Conservation (phyloP, 1,140 invertebrate genomes). For the Lordiphosa mommai region DNA sequence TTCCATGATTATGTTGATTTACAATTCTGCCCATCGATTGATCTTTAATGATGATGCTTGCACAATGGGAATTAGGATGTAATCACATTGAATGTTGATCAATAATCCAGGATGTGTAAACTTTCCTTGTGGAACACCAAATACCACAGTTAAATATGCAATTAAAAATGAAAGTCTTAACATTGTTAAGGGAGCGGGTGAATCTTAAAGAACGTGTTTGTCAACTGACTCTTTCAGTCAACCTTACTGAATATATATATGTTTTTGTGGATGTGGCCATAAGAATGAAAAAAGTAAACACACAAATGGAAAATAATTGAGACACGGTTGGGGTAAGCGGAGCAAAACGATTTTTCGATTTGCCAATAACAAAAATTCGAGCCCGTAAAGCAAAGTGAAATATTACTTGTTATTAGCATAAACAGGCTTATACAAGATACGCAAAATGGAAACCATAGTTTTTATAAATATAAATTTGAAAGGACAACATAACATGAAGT, state of each 20-base stretch:
- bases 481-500: too few relatives aligned
- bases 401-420: slow-evolving; percentile 6
- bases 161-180: slow-evolving; percentile 2
- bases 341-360: background rate
- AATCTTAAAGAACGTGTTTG: background rate
- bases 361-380: background rate
- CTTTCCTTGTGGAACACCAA: slow-evolving; percentile 1
- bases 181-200: slow-evolving; percentile 3
- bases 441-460: too few relatives aligned
- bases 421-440: background rate
- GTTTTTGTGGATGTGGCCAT: background rate
- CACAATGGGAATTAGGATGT: background rate
- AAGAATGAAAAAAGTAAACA: background rate
- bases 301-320: slow-evolving; percentile 5
- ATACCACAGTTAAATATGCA: background rate
- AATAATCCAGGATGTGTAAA: too few relatives aligned
- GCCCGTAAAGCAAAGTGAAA: slow-evolving; percentile 6
- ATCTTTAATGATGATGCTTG: slow-evolving; percentile 10
- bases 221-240: slow-evolving; percentile 1
- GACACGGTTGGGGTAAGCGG: background rate
- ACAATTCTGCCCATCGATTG: slow-evolving; percentile 41
- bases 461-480: too few relatives aligned
- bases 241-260: slow-evolving; percentile 5
- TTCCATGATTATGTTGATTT: slow-evolving; percentile 16
- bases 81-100: background rate